Evolutionary conservation across 2,888 invertebrate genomes (phyloP), one percentile per base, ranked within the genome.

Genomic region (Acrobasis consociella): DNA sequence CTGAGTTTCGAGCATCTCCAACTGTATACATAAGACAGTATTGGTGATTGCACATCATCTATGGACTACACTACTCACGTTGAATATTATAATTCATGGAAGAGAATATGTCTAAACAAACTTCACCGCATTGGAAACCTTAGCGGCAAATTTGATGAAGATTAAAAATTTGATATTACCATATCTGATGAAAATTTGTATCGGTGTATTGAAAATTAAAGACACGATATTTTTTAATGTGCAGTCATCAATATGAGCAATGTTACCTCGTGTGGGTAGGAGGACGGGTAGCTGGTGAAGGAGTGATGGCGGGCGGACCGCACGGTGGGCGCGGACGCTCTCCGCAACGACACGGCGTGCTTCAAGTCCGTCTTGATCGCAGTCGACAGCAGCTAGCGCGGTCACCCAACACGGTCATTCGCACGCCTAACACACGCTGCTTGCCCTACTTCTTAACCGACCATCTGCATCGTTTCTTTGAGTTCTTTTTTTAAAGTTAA

Each of bases 351-450:
- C 78, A 93, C 83, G 70, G 92, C 89, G 75, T 87, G 89, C 73
- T 89, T 87, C 87, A 96, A 93, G 89, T 96, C 95, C 78, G 95
- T 96, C 94, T 96, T 96, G 93, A 97, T 93, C 74, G 95, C 95
- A 81, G 95, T 94, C 85, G 95, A 95, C 93, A 97, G 93, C 86
- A 97, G 93, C 96, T 97, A 94, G 75, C 72, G 72, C 64, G 46
- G 42, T 46, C 75, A 78, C 77, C 53, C 62, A 49, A 49, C 17
- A 62, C 52, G 49, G 16, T 62, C 56, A 56, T 56, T 56, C 9
- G 17, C 58, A 65, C 39, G 38, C 62, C 51, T 46, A 17, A 56
- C 50, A 49, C 63, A 59, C 58, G 56, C 37, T 60, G 58, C 65
- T 64, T 53, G 16, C 58, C 50, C 49, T 53, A 51, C 58, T 13